phyloP scores from a whole-genome alignment of 2,888 invertebrate species.

The Tetrapedia diversipes region DNA sequence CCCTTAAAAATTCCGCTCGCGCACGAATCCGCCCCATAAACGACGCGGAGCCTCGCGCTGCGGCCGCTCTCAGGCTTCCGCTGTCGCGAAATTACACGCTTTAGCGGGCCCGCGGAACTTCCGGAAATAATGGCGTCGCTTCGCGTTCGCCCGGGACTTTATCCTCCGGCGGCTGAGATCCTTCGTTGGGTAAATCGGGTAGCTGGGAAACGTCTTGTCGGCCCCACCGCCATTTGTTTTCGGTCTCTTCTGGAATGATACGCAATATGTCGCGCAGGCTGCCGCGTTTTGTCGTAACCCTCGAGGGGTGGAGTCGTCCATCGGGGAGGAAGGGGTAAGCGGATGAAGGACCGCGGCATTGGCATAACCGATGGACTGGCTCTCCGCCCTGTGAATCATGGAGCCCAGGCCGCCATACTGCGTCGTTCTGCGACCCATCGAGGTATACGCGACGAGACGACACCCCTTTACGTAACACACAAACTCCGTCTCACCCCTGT shows the following conservation, averaged over 20 bases:
- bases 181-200: background rate
- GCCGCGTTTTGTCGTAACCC: constrained; percentile 62
- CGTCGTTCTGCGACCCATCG: constrained; percentile 61
- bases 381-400: constrained; percentile 73
- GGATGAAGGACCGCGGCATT: constrained; percentile 66
- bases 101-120: constrained; percentile 20
- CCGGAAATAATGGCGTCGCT: constrained; percentile 30
- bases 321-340: constrained; percentile 55
- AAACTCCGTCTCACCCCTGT: background rate
- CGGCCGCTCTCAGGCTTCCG: background rate
- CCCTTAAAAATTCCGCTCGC: constrained; percentile 14
- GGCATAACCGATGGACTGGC: constrained; percentile 74
- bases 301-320: constrained; percentile 46
- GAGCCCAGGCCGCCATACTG: constrained; percentile 63
- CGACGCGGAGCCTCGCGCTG: background rate
- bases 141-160: constrained; percentile 32
- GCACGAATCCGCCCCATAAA: constrained; percentile 10
- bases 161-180: constrained; percentile 10
- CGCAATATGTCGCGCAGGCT: constrained; percentile 69
- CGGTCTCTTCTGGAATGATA: constrained; percentile 63
- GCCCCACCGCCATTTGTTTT: constrained; percentile 66
- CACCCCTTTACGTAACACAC: constrained; percentile 27
- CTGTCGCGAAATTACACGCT: constrained; percentile 34
- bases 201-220: constrained; percentile 53
- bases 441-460: constrained; percentile 28